phyloP scores from a whole-genome alignment of 2,888 invertebrate genomes.

The Latrodectus elegans region DNA sequence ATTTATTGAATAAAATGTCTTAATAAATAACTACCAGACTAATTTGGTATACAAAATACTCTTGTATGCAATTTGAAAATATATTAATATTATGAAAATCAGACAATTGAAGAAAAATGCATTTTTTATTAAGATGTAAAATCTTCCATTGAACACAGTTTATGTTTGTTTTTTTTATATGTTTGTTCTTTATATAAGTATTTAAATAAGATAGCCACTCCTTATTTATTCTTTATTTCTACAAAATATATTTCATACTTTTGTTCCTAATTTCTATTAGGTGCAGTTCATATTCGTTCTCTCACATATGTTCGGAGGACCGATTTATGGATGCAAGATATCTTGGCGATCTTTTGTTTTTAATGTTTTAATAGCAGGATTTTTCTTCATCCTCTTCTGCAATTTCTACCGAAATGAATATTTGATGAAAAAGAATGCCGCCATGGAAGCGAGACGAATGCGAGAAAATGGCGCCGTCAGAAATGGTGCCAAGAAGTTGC shows the following conservation, averaged over 20 bases:
- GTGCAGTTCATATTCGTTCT: slow-evolving; percentile 45
- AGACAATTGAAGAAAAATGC: too few species aligned
- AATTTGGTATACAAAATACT: too few species aligned
- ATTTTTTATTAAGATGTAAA: too few species aligned
- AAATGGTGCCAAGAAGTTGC: background rate
- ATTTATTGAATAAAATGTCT: too few species aligned
- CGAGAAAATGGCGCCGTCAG: background rate
- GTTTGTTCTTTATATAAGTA: too few species aligned
- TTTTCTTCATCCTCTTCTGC: slow-evolving; percentile 51
- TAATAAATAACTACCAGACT: too few species aligned
- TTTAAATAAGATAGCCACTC: too few species aligned
- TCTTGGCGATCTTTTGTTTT: background rate
- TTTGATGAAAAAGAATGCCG: background rate
- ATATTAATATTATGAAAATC: too few species aligned
- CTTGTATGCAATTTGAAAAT: too few species aligned
- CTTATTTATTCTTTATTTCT: too few species aligned
- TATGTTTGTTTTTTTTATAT: too few species aligned
- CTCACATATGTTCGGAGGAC: slow-evolving; percentile 35
- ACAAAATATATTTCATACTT: background rate
- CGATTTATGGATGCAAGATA: slow-evolving; percentile 29
- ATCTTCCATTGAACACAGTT: too few species aligned
- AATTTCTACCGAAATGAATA: slow-evolving; percentile 63
- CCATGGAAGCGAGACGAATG: background rate
- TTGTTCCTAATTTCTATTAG: slow-evolving; percentile 6
- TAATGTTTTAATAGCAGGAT: slow-evolving; percentile 38